Conservation (phyloP, 2,888 invertebrate species). For the Cyrtodaria siliqua region DNA sequence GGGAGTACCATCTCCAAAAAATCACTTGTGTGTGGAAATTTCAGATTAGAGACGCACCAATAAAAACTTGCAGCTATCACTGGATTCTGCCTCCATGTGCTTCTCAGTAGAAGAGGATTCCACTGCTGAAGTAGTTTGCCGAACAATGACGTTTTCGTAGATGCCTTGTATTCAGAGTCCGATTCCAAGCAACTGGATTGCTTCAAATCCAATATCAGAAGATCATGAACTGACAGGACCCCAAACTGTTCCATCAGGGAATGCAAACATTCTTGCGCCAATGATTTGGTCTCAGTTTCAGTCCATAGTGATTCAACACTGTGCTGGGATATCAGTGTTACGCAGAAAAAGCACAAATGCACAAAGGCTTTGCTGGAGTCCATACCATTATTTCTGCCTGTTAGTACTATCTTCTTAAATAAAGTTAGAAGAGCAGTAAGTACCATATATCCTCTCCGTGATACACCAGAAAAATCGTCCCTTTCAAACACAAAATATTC, state of each 20-base stretch:
- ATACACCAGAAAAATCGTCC: constrained; percentile 62
- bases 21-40: constrained; percentile 77
- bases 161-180: constrained; percentile 12
- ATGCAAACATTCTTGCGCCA: constrained; percentile 37
- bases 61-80: constrained; percentile 86
- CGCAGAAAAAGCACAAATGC: constrained; percentile 36
- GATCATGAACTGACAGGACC: constrained; percentile 21
- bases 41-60: constrained; percentile 86
- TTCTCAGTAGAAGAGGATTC: constrained; percentile 84
- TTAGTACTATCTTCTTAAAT: constrained; percentile 19
- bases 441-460: constrained; percentile 46
- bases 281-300: constrained; percentile 18
- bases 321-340: constrained; percentile 44
- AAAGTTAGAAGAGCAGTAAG: constrained; percentile 38
- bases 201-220: constrained; percentile 36
- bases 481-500: constrained; percentile 64
- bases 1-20: constrained; percentile 86
- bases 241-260: constrained; percentile 34
- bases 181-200: constrained; percentile 3
- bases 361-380: constrained; percentile 17
- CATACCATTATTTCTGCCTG: background rate
- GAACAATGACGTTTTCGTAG: constrained; percentile 40
- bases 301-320: constrained; percentile 57
- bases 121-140: constrained; percentile 54
- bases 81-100: constrained; percentile 87